Evolutionary conservation across 2,888 invertebrate genomes (phyloP).

Genomic region (Hirtodrosophila duncani): DNA sequence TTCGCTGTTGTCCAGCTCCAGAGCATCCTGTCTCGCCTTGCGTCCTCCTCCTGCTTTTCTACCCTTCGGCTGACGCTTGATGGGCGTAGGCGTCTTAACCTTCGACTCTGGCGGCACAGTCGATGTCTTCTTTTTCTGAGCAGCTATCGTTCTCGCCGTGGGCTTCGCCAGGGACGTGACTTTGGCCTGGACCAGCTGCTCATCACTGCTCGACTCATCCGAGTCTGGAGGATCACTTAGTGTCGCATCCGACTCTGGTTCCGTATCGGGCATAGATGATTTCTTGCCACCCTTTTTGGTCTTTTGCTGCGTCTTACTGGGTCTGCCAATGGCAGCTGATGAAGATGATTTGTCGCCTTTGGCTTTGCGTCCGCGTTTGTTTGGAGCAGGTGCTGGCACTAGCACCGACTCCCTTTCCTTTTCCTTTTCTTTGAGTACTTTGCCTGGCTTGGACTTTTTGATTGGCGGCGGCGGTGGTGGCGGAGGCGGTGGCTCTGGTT

Average conservation of each 20-base stretch:
- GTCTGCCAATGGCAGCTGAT: constrained; percentile 15
- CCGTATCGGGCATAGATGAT: constrained; percentile 35
- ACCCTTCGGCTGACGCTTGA: constrained; percentile 45
- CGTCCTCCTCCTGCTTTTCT: no score
- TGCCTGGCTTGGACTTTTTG: constrained; percentile 48
- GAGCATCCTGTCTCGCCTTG: no score
- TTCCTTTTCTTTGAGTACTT: constrained; percentile 44
- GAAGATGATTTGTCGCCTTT: constrained; percentile 40
- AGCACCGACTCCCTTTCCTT: constrained; percentile 37
- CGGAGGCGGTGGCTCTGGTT: constrained; percentile 25
- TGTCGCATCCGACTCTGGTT: constrained; percentile 48
- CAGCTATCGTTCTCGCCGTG: constrained; percentile 57
- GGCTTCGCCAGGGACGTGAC: constrained; percentile 47
- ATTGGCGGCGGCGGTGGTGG: constrained; percentile 7
- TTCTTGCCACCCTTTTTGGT: constrained; percentile 56
- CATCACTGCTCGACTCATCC: constrained; percentile 54
- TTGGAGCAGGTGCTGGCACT: constrained; percentile 11
- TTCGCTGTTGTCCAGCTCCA: constrained; percentile 44
- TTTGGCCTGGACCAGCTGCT: constrained; percentile 48
- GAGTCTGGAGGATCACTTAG: constrained; percentile 37
- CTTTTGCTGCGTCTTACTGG: constrained; percentile 50
- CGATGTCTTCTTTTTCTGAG: constrained; percentile 59
- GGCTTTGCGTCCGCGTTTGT: constrained; percentile 48
- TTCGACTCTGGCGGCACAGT: constrained; percentile 48
- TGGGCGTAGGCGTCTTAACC: constrained; percentile 47